A percentile compares a stretch with the other conserved stretches of the same genome.
Evolutionary conservation across 2,113 vertebrate genomes (phyloP).

Genomic region (Spheniscus mendiculus): DNA sequence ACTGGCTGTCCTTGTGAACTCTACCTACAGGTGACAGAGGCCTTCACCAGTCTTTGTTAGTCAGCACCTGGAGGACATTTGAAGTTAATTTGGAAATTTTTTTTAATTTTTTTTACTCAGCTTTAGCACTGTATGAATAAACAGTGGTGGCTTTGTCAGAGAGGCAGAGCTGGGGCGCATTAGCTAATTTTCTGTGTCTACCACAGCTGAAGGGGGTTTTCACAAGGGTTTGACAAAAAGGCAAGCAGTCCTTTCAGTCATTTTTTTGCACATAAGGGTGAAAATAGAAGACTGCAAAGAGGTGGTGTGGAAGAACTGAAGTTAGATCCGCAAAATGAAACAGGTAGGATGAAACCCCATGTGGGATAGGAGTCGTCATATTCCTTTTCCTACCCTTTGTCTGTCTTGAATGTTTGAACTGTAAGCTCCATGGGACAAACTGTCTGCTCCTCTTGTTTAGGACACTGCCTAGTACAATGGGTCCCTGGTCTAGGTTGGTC

Average conservation of each 20-base stretch:
- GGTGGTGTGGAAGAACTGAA: background rate
- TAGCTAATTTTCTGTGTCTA: background rate
- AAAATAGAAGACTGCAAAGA: background rate
- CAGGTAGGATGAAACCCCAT: background rate
- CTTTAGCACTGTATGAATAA: background rate
- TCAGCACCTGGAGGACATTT: background rate
- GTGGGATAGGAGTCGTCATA: background rate
- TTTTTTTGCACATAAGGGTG: background rate
- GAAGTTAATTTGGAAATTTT: background rate
- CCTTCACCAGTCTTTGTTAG: background rate
- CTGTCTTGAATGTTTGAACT: background rate
- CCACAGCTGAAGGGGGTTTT: background rate
- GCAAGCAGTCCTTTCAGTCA: background rate
- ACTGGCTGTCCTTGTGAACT: background rate
- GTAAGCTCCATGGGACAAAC: background rate
- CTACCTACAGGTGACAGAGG: background rate
- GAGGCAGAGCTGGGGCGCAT: rapidly evolving
- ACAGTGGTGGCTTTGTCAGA: background rate
- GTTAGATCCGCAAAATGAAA: background rate
- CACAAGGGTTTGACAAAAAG: background rate
- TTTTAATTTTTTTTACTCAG: background rate
- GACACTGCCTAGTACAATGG: background rate
- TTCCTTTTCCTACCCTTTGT: background rate
- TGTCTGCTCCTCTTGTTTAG: background rate
- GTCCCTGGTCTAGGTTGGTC: background rate